Base-by-base conservation (phyloP, 1,140 invertebrate genomes). In the Mylabris phalerata region DNA sequence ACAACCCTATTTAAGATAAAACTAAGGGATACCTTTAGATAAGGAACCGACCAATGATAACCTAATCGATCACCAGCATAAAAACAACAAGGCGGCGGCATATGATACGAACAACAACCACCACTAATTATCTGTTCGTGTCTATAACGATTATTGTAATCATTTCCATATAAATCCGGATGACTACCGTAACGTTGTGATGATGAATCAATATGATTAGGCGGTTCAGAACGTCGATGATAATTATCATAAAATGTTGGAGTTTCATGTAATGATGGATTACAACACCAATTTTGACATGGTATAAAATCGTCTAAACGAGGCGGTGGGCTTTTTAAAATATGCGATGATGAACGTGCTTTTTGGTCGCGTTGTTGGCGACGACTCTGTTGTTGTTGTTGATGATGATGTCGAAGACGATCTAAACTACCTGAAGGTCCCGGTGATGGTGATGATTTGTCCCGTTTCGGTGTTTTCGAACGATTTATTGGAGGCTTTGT, bases 361-460 rank as follows among this genome's bases (percentile, higher is more conserved):
- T 82, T 82, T 57, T 79, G 77, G 65, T 82, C 80, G 24, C 76
- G 64, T 56, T 78, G 75, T 13, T 70, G 70, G 48, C 80, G 73
- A 59, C 78, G 74, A 67, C 47, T 66, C 57, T 50, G 73, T 6
- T 74, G 72, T 10, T 76, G 72, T 27, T 72, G 51, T 58, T 78
- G 74, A 67, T 48, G 73, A 9, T 74, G 72, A n/a, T 76, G 72
- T 27, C 73, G 52, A 32, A 79, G 67, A 54, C 80, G 71, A 59
- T 82, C 80, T 55, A 82, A 68, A 60, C 79, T 81, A 2, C 76
- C 76, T 1, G 32, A 32, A 5, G 32, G 7, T 32, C 4, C 4
- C 7, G 32, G 32, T 32, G 4, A 4, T 9, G 76, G 72, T 65
- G 69, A 72, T 68, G 44, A 73, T 71, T 66, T 68, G 41, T 69